Evolutionary conservation across 2,113 vertebrate genomes (phyloP).

Genomic region (Hoplias malabaricus): DNA sequence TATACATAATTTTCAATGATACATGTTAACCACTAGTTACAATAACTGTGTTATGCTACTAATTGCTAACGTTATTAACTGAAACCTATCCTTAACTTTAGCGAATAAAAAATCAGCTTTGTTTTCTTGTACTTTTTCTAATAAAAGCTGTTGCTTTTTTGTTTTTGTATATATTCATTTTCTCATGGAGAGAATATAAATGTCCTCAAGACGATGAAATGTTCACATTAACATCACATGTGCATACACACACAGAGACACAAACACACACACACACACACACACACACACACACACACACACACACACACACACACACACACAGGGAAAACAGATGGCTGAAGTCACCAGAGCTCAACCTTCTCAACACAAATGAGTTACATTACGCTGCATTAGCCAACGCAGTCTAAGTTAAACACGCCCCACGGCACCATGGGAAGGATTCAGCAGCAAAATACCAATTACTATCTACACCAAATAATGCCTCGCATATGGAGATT

Average conservation of each 20-base stretch:
- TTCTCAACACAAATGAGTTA: background rate
- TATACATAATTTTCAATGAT: no score
- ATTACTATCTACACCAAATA: background rate
- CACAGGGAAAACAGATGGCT: background rate
- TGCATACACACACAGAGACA: no score
- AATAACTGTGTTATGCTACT: no score
- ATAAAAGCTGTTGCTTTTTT: background rate
- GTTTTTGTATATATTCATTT: no score
- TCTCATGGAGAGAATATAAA: background rate
- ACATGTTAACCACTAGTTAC: no score
- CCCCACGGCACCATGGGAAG: background rate
- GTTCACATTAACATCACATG: no score
- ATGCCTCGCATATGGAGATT: background rate
- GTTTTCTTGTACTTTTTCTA: background rate
- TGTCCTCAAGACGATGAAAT: no score
- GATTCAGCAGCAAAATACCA: background rate
- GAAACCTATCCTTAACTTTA: no score
- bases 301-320: background rate
- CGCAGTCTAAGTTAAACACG: background rate
- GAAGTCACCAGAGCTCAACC: background rate
- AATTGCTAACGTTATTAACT: no score
- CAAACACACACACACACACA: background rate
- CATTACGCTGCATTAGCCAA: background rate
- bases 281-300: background rate
- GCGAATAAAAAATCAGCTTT: no score